phyloP scores from a whole-genome alignment of 2,888 invertebrate genomes.

The Acanthosepion lycidas region DNA sequence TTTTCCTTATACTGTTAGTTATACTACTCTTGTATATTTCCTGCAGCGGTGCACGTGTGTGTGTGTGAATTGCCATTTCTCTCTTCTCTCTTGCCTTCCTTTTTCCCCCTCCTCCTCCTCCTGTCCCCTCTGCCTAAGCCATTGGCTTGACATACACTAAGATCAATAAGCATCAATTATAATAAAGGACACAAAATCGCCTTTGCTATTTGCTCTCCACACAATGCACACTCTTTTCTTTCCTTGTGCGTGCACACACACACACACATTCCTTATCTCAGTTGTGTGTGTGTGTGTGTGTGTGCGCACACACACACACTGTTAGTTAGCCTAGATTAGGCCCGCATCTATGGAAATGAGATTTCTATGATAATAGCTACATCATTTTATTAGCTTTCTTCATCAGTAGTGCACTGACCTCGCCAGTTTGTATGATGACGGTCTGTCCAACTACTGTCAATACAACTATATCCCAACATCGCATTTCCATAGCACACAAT shows the following conservation, averaged over 20 bases:
- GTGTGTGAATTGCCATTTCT: neutral
- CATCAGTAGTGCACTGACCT: constrained; percentile 4
- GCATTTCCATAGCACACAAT: neutral
- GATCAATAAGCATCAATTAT: constrained; percentile 23
- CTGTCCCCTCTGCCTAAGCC: neutral
- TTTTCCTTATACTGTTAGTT: neutral
- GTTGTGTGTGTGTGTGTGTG: neutral
- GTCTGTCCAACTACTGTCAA: no score
- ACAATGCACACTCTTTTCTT: neutral
- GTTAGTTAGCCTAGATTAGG: constrained; percentile 13
- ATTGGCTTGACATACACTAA: constrained; percentile 1
- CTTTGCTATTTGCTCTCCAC: neutral
- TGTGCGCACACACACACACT: neutral
- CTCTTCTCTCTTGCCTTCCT: neutral
- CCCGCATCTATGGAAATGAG: neutral
- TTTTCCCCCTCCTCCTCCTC: neutral
- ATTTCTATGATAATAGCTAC: neutral
- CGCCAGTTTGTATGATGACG: neutral
- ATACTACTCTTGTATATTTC: neutral
- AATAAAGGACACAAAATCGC: neutral
- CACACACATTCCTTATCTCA: neutral
- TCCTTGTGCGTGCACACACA: neutral
- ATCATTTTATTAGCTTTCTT: constrained; percentile 20
- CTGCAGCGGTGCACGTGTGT: neutral
- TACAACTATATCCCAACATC: neutral